Conservation (phyloP, 2,888 invertebrate genomes). For the Luffia ferchaultella region DNA sequence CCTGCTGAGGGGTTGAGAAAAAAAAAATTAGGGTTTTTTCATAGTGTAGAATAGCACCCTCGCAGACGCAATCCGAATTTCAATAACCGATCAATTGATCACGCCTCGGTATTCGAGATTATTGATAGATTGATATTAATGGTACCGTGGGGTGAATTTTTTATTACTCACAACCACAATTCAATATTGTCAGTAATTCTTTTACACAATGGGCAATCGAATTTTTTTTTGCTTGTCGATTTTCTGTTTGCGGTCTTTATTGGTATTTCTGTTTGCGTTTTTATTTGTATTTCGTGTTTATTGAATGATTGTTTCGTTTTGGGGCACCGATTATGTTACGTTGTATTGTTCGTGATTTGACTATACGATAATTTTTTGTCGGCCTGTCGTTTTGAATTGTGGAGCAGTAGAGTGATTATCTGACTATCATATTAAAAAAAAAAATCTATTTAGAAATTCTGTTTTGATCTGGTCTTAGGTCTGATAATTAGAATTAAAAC, state of each 20-base stretch:
- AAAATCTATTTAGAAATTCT: too few relatives aligned
- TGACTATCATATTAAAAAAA: too few relatives aligned
- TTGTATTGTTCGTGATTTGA: too few relatives aligned
- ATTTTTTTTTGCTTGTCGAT: constrained; percentile 20
- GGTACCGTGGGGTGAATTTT: constrained; percentile 46
- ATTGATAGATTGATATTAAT: constrained; percentile 65
- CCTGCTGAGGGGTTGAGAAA: constrained; percentile 41
- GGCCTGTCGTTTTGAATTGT: too few relatives aligned
- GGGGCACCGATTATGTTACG: too few relatives aligned
- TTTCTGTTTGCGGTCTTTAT: constrained; percentile 21
- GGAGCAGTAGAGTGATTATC: too few relatives aligned
- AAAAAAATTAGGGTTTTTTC: constrained; percentile 35
- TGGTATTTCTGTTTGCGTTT: constrained; percentile 29
- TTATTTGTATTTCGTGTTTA: constrained; percentile 12
- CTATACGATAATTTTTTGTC: too few relatives aligned
- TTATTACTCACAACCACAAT: constrained; percentile 52
- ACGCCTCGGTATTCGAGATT: constrained; percentile 54
- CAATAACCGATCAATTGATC: constrained; percentile 43
- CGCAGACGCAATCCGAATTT: too few relatives aligned
- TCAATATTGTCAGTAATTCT: constrained; percentile 48
- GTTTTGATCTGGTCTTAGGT: too few relatives aligned
- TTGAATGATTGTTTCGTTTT: neutral
- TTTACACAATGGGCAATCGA: constrained; percentile 29
- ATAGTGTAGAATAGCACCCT: constrained; percentile 49
- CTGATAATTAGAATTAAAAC: too few relatives aligned